These are phyloP conservation scores for Oenanthe oenanthe DNA, from an alignment of 2,113 vertebrate genomes.

Conservation along the genomic window DNA sequence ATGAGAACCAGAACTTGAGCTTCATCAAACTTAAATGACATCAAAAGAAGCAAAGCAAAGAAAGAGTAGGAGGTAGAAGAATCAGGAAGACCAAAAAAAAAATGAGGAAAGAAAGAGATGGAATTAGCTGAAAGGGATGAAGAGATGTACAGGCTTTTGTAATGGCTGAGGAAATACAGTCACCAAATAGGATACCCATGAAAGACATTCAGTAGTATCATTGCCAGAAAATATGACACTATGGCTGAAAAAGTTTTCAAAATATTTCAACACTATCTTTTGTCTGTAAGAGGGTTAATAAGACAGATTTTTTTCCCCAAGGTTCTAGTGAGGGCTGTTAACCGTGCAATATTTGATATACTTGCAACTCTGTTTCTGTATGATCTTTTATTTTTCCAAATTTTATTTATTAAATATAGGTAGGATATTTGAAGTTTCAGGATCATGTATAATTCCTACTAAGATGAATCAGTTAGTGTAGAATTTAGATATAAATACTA, in stretches of 20 bases:
- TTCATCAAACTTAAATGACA: neutral
- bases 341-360: neutral
- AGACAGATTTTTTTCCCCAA: neutral
- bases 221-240: neutral
- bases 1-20: neutral
- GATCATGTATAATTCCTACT: neutral
- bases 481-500: neutral
- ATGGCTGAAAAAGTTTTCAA: neutral
- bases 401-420: neutral
- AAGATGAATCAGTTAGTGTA: neutral
- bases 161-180: accelerated
- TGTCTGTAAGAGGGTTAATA: neutral
- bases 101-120: neutral
- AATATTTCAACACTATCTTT: neutral
- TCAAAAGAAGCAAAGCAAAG: neutral
- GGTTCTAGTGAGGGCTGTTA: neutral
- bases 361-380: neutral
- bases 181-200: neutral
- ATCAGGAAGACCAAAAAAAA: neutral
- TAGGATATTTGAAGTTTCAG: neutral
- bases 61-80: neutral
- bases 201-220: neutral
- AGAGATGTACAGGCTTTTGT: neutral
- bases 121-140: neutral
- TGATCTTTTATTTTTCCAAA: neutral